These are phyloP conservation scores for Sciaenops ocellatus DNA, from an alignment of 2,797 vertebrate species.

Conservation along the genomic window DNA sequence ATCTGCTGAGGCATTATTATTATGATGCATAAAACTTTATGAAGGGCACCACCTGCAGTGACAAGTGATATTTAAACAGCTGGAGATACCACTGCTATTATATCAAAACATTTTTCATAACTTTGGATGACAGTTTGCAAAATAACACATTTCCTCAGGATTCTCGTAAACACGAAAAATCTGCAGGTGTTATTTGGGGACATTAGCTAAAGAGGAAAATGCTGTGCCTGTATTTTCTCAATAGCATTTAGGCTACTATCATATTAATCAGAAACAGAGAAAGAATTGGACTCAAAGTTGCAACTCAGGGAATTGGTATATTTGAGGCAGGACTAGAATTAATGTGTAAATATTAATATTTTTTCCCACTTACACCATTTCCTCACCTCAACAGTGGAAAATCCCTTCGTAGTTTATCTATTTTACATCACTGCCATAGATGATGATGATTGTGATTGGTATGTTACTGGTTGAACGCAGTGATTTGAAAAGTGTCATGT, in stretches of 20 bases:
- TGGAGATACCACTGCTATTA: slow-evolving; percentile 30
- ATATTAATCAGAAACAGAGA: slow-evolving; percentile 27
- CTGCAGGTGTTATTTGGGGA: slow-evolving; percentile 20
- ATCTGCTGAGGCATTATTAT: slow-evolving; percentile 44
- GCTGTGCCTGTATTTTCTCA: slow-evolving; percentile 12
- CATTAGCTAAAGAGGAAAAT: slow-evolving; percentile 9
- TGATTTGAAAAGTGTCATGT: slow-evolving; percentile 52
- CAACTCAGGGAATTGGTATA: neutral
- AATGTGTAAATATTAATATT: neutral
- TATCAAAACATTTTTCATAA: slow-evolving; percentile 53
- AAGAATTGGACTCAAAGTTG: neutral
- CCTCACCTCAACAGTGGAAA: neutral
- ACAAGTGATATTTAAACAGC: slow-evolving; percentile 61
- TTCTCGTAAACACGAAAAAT: slow-evolving; percentile 16
- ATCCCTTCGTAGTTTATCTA: slow-evolving; percentile 1
- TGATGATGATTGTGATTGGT: too few relatives aligned
- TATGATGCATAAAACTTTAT: slow-evolving; percentile 37
- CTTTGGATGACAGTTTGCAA: slow-evolving; percentile 38
- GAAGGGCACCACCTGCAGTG: slow-evolving; percentile 49
- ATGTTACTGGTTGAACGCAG: slow-evolving; percentile 10
- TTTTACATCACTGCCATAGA: neutral
- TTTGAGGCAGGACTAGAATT: neutral
- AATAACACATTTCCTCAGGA: slow-evolving; percentile 38
- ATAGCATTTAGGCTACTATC: neutral
- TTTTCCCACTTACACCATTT: neutral